phyloP scores from a whole-genome alignment of 2,113 vertebrate genomes.

The Loxodonta africana region DNA sequence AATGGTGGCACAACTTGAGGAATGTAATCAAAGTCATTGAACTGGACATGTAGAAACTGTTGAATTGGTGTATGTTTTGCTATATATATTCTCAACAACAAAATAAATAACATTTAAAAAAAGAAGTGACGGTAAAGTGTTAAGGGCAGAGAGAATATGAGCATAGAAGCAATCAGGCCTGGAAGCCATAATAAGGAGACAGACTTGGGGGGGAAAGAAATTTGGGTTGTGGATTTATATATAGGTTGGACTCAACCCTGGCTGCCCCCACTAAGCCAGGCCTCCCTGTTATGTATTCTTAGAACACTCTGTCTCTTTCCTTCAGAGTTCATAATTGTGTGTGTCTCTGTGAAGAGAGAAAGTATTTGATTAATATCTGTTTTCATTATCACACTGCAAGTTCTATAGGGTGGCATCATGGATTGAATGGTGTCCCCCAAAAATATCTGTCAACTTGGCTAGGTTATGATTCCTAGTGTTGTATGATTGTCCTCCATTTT shows the following conservation, averaged over 20 bases:
- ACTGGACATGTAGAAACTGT: background rate
- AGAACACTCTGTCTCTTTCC: background rate
- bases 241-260: background rate
- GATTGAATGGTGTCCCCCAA: too few species aligned
- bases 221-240: background rate
- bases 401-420: background rate
- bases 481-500: too few species aligned
- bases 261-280: background rate
- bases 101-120: background rate
- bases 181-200: background rate
- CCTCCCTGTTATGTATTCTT: background rate
- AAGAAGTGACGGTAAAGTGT: background rate
- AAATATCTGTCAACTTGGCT: too few species aligned
- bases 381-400: background rate
- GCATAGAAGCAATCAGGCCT: background rate
- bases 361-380: background rate
- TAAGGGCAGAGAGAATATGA: constrained; percentile 12
- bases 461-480: too few species aligned
- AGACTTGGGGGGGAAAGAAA: background rate
- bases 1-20: background rate
- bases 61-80: background rate
- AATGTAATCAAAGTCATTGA: background rate
- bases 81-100: background rate
- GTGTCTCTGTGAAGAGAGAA: background rate
- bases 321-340: background rate